Conservation (phyloP, 2,888 invertebrate species). For the Oligia strigilis region DNA sequence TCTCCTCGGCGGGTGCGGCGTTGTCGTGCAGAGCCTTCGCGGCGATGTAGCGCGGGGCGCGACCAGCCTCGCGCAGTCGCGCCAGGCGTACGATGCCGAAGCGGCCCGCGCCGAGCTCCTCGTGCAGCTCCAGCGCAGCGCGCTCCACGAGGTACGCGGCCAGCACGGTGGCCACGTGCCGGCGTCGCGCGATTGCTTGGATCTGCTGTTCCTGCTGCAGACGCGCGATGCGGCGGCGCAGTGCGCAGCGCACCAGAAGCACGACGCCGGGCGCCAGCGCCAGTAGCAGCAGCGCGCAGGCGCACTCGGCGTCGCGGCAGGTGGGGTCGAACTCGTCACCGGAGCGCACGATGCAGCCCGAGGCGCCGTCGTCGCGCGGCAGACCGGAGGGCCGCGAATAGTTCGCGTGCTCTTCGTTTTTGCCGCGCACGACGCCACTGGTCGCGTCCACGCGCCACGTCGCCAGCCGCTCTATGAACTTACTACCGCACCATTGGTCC, state of each 20-base stretch:
- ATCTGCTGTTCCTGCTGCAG: slow-evolving; percentile 56
- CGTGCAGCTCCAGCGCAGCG: slow-evolving; percentile 68
- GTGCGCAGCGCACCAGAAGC: slow-evolving; percentile 45
- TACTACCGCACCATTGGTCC: slow-evolving; percentile 43
- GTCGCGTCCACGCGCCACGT: slow-evolving; percentile 49
- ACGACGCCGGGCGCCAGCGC: slow-evolving; percentile 79
- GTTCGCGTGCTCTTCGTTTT: background rate
- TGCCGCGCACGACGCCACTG: slow-evolving; percentile 14
- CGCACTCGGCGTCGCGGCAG: slow-evolving; percentile 90
- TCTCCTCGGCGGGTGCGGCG: slow-evolving; percentile 94
- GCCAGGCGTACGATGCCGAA: slow-evolving; percentile 79
- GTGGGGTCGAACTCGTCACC: slow-evolving; percentile 86
- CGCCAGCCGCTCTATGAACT: slow-evolving; percentile 13
- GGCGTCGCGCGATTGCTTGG: slow-evolving; percentile 69
- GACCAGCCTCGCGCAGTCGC: slow-evolving; percentile 70
- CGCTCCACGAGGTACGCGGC: slow-evolving; percentile 69
- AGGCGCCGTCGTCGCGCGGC: slow-evolving; percentile 59
- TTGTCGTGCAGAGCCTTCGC: slow-evolving; percentile 95
- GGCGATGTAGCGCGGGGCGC: slow-evolving; percentile 91
- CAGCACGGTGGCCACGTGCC: slow-evolving; percentile 63
- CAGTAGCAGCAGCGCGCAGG: slow-evolving; percentile 74
- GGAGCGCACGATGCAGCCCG: slow-evolving; percentile 28
- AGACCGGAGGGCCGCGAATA: slow-evolving; percentile 18
- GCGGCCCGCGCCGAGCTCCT: slow-evolving; percentile 78
- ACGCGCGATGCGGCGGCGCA: slow-evolving; percentile 64